Conservation (phyloP, 1,140 invertebrate genomes). For the Matsumurasca onukii region DNA sequence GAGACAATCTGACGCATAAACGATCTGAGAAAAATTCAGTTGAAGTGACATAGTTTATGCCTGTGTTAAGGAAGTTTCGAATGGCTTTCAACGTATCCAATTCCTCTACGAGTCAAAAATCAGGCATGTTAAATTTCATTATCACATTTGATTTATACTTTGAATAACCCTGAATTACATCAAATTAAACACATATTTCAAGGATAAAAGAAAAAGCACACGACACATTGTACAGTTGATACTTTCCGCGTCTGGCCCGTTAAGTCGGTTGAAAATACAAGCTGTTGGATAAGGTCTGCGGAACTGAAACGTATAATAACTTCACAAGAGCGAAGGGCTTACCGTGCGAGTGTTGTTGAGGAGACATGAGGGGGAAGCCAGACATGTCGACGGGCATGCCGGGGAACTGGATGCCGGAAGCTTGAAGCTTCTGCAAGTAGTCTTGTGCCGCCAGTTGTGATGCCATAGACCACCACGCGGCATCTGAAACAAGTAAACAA, state of each 20-base stretch:
- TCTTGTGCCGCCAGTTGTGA: constrained; percentile 82
- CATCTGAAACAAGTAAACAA: constrained; percentile 51
- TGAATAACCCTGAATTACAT: not conserved
- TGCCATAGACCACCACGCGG: constrained; percentile 85
- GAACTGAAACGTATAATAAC: not conserved
- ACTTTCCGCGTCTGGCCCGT: too few relatives aligned
- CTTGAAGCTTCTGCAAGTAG: constrained; percentile 76
- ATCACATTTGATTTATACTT: not conserved
- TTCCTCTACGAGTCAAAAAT: too few relatives aligned
- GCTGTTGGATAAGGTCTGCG: not conserved
- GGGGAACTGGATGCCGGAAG: constrained; percentile 54
- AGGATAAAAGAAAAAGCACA: not conserved
- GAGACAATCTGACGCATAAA: too few relatives aligned
- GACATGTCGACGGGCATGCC: constrained; percentile 50
- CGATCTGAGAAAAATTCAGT: too few relatives aligned
- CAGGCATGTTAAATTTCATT: too few relatives aligned
- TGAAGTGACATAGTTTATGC: too few relatives aligned
- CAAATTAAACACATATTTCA: not conserved
- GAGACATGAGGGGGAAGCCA: constrained; percentile 46
- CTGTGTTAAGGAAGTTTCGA: too few relatives aligned
- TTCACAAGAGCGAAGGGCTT: not conserved
- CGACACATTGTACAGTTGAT: too few relatives aligned
- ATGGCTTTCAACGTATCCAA: too few relatives aligned
- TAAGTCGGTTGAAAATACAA: not conserved
- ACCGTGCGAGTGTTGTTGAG: constrained; percentile 25